These are phyloP conservation scores for Gastracanthus pulcherrimus DNA, from an alignment of 2,888 invertebrate species.

Conservation along the genomic window DNA sequence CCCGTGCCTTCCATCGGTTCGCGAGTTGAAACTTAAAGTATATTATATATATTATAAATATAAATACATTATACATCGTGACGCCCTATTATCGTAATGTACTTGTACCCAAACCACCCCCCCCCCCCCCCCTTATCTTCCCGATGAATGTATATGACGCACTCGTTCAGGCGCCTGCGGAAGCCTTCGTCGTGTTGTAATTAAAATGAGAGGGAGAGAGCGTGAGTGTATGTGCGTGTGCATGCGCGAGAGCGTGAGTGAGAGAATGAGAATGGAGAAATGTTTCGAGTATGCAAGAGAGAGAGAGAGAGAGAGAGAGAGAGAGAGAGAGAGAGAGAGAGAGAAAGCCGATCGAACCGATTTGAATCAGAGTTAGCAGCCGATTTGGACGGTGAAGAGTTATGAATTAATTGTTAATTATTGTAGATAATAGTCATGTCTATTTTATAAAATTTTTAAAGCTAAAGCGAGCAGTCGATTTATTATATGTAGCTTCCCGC, in stretches of 20 bases:
- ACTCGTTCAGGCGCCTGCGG: constrained; percentile 37
- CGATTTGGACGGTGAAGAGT: constrained; percentile 30
- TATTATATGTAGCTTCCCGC: no score
- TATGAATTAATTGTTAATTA: neutral
- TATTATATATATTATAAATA: constrained; percentile 46
- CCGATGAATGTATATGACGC: constrained; percentile 42
- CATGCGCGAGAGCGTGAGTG: neutral
- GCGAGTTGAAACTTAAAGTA: constrained; percentile 59
- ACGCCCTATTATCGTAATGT: constrained; percentile 43
- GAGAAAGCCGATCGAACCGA: constrained; percentile 18
- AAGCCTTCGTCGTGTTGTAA: constrained; percentile 47
- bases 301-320: neutral
- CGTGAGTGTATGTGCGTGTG: neutral
- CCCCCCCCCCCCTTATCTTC: constrained; percentile 34
- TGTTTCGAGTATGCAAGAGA: neutral
- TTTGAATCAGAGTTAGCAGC: constrained; percentile 27
- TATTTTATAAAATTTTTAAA: constrained; percentile 15
- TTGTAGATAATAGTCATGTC: constrained; percentile 9
- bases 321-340: neutral
- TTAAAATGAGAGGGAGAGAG: constrained; percentile 13
- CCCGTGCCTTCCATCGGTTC: constrained; percentile 76
- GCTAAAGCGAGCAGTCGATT: neutral
- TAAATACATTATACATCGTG: constrained; percentile 50
- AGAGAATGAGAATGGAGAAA: neutral
- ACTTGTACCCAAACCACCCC: constrained; percentile 37